These are phyloP conservation scores for Lophochroa leadbeateri DNA, from an alignment of 2,113 vertebrate genomes.

Conservation along the genomic window DNA sequence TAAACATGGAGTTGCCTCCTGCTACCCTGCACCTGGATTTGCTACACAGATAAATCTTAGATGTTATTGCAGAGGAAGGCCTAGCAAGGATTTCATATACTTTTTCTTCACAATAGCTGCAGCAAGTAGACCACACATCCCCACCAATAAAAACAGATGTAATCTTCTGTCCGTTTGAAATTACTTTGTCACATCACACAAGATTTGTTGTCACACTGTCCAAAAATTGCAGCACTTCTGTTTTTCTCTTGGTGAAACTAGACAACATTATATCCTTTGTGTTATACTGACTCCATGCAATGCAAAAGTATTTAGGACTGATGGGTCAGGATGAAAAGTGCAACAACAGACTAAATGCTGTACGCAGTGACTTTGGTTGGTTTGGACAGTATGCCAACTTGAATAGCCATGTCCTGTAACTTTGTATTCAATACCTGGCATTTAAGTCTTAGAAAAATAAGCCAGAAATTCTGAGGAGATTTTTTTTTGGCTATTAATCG, in stretches of 20 bases:
- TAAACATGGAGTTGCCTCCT: not conserved
- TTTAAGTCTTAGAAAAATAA: not conserved
- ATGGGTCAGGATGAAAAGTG: not conserved
- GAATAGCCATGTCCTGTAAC: not conserved
- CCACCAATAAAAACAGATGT: not conserved
- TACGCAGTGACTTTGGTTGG: not conserved
- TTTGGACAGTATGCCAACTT: conserved; percentile 5
- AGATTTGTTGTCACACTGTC: conserved; percentile 8
- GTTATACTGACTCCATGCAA: not conserved
- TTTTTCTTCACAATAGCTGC: not conserved
- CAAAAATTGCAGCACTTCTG: not conserved
- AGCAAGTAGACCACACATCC: not conserved
- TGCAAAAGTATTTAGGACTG: conserved; percentile 1
- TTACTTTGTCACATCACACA: not conserved
- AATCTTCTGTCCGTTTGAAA: not conserved
- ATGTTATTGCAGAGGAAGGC: not conserved
- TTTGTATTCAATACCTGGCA: conserved; percentile 6
- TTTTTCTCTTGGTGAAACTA: not conserved
- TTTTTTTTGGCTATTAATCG: not conserved
- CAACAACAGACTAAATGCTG: not conserved
- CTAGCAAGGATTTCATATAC: not conserved
- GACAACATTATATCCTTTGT: not conserved
- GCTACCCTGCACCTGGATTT: conserved; percentile 4
- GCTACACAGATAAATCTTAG: not conserved
- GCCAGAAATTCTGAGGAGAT: not conserved